A percentile compares a stretch with the other conserved stretches of the same genome.
phyloP scores from a whole-genome alignment of 2,113 vertebrate species.

The Bothrops jararaca region DNA sequence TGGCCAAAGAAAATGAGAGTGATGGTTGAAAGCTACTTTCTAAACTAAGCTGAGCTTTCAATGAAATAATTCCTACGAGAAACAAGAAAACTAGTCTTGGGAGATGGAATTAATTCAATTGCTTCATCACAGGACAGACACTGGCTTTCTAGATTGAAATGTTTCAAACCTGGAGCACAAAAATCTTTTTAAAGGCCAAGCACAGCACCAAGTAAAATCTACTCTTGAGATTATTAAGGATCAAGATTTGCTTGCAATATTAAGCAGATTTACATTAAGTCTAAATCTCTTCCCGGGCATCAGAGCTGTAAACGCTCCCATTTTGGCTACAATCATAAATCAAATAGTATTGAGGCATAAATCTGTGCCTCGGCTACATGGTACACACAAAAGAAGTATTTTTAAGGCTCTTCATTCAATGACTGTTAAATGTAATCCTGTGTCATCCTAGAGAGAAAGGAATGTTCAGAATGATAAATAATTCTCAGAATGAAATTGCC shows the following conservation, averaged over 20 bases:
- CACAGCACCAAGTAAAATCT: not conserved
- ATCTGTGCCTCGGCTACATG: not conserved
- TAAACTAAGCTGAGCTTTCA: not conserved
- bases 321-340: not conserved
- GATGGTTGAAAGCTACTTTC: not conserved
- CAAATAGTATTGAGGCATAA: not conserved
- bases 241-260: not conserved
- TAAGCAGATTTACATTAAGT: constrained; percentile 14
- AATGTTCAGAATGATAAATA: constrained; percentile 15
- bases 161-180: not conserved
- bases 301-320: not conserved
- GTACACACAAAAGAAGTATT: not conserved
- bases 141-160: not conserved
- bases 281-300: not conserved
- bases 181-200: not conserved
- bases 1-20: not conserved
- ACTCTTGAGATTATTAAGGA: not conserved
- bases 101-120: not conserved
- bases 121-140: no score
- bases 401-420: not conserved
- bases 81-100: not conserved
- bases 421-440: not conserved
- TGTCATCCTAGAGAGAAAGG: not conserved
- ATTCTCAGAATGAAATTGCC: constrained; percentile 2
- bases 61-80: not conserved